Percentiles rank a stretch among this genome's conserved stretches.
Evolutionary conservation across 2,113 vertebrate species (phyloP).

Genomic region (Tamias sibiricus): DNA sequence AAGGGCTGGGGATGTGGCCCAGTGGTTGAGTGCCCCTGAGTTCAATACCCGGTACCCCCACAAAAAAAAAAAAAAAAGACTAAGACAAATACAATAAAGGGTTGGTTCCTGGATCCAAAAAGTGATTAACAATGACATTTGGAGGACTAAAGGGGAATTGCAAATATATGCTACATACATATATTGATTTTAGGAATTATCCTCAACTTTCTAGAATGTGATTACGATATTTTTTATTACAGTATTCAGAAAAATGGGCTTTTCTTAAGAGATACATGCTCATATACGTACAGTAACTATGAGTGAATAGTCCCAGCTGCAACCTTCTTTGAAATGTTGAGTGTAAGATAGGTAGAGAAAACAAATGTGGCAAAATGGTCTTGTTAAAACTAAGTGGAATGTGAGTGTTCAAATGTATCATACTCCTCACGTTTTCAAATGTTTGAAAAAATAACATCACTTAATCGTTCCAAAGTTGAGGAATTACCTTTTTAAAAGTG

Average conservation of each 20-base stretch:
- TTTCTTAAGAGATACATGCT: background rate
- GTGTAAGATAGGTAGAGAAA: background rate
- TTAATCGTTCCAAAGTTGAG: background rate
- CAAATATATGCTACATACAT: background rate
- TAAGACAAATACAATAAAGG: background rate
- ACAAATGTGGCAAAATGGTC: conserved; percentile 4
- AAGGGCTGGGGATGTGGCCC: no score
- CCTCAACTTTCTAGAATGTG: background rate
- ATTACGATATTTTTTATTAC: background rate
- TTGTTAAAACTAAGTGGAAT: background rate
- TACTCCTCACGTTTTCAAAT: background rate
- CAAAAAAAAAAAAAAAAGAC: no score
- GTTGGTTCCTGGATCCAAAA: background rate
- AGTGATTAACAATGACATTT: background rate
- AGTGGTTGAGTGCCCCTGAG: no score
- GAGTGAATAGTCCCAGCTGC: background rate
- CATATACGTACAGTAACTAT: background rate
- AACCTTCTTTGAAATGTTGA: conserved; percentile 37
- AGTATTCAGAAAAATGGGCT: background rate
- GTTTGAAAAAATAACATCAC: background rate
- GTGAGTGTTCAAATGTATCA: background rate
- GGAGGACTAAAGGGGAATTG: background rate
- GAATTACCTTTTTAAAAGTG: conserved; percentile 12
- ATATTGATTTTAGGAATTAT: background rate
- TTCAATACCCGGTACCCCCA: no score